Base-by-base conservation (phyloP, 1,140 invertebrate genomes). In the Papilio xuthus region DNA sequence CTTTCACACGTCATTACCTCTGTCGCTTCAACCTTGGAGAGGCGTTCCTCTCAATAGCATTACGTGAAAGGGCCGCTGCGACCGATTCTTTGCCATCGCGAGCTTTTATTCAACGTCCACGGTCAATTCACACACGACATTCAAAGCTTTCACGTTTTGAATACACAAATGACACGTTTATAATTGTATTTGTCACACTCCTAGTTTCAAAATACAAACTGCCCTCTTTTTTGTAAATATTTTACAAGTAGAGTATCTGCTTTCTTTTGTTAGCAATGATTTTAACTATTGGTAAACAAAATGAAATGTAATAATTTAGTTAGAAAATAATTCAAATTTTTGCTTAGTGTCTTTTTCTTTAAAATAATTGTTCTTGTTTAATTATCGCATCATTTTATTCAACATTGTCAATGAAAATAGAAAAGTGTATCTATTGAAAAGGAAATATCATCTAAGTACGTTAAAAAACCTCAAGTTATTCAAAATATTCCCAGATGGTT, bases 1-100 rank as follows among this genome's bases (percentile, higher is more conserved):
- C 89, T 87, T 84, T 85, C 82, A 82, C 86, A 80, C 85, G 83
- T 88, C 89, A 90, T 90, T 91, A 89, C 82, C 83, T 79, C 79
- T 78, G 85, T 84, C 88, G 84, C 83, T 86, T 83, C 80, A 83
- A 81, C 81, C 82, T 84, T 79, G 79, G 60, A 80, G 79, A 78
- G 72, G 83, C 80, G 80, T 83, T 72, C 79, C 83, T 85, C 79
- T 81, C 83, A 83, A 85, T 84, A 86, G 79, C 81, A 79, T 85
- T 83, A 83, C 80, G 76, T 79, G 81, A 82, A 83, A 81, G 79
- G 82, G 80, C 78, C 81, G n/a, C 42, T 53, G n/a, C 41, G 72
- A 53, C 50, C 72, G 44, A 75, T 75, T 75, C 72, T 75, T 75
- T 75, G 18, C 28, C 7, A 32, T 75, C 50, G 72, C 50, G 72